Base-by-base conservation (phyloP, 35 echinoderm and acorn worm species). In the Ophiothrix spiculata region DNA sequence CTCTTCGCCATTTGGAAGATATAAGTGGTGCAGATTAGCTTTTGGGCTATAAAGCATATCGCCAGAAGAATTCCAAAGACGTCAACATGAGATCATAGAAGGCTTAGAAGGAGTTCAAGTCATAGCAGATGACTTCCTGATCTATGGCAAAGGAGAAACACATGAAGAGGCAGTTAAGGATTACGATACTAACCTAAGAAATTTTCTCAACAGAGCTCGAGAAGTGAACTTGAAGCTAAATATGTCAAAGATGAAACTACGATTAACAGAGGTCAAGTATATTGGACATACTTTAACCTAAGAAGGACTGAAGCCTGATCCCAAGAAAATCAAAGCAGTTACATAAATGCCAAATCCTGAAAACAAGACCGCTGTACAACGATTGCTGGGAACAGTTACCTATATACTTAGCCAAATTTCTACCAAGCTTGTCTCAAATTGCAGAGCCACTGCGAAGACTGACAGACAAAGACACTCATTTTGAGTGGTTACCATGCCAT, bases 11-110 rank as follows among this genome's bases (percentile, higher is more conserved):
- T 93, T 94, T 81, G 92, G 87, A 40, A 17, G 63, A 77, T 74
- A 81, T 86, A 77, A 77, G 76, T n/a, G n/a, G n/a, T n/a, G n/a
- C n/a, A n/a, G n/a, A n/a, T n/a, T n/a, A n/a, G n/a, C n/a, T n/a
- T 33, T 84, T 84, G 46, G 88, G 81, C 40, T 84, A 84, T 23
- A 33, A 36, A 32, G 36, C 64, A 45, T n/a, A n/a, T 54, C 90
- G 0, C 90, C 90, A n/a, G 90, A 90, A 74, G 82, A 86, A 56
- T 91, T 80, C 34, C 89, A 91, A 42, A 85, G 89, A 85, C 38
- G 81, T 56, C 83, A 91, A 31, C 82, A 91, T 39, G 89, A 91
- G 40, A 64, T 85, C 31, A 80, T 64, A 21, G 82, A 86, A 74
- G 82, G 60, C 6, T 56, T 91, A 40, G 15, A 36, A 11, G 89